Evolutionary conservation across 2,888 invertebrate genomes (phyloP).

Genomic region (Caenorhabditis uteleia): DNA sequence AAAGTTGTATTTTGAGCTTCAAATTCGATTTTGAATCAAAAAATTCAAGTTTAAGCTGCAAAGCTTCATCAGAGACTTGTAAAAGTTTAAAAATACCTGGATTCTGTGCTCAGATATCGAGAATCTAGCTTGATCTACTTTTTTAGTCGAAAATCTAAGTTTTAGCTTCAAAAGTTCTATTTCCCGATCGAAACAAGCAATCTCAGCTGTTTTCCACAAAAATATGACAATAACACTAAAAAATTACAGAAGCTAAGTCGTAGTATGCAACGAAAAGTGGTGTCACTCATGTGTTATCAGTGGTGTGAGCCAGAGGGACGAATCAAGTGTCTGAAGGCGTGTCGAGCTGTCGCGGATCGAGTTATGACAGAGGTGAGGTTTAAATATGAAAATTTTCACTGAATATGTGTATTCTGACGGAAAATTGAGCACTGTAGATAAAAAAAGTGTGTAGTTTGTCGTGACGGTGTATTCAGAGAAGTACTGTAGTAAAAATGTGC

Average conservation of each 20-base stretch:
- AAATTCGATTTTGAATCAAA: too few species aligned
- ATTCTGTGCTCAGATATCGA: background rate
- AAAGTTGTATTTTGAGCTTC: background rate
- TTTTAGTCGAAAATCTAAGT: too few species aligned
- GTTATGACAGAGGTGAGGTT: constrained; percentile 69
- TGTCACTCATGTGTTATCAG: constrained; percentile 89
- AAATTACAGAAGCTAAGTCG: constrained; percentile 76
- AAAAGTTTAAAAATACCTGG: too few species aligned
- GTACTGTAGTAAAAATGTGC: too few species aligned
- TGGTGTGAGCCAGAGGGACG: constrained; percentile 83
- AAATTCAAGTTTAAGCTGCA: too few species aligned
- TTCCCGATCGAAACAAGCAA: background rate
- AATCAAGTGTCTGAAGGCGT: constrained; percentile 75
- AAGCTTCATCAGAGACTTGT: too few species aligned
- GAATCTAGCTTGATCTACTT: too few species aligned
- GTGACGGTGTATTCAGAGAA: background rate
- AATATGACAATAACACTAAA: background rate
- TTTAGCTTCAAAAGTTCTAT: too few species aligned
- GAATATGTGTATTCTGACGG: too few species aligned
- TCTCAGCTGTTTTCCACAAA: background rate
- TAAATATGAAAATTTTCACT: too few species aligned
- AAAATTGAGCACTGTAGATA: too few species aligned
- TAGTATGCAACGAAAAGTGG: constrained; percentile 93
- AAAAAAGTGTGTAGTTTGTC: too few species aligned
- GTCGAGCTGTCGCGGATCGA: constrained; percentile 90